Base-by-base conservation (phyloP, 2,888 invertebrate species). In the Strigamia maritima region DNA sequence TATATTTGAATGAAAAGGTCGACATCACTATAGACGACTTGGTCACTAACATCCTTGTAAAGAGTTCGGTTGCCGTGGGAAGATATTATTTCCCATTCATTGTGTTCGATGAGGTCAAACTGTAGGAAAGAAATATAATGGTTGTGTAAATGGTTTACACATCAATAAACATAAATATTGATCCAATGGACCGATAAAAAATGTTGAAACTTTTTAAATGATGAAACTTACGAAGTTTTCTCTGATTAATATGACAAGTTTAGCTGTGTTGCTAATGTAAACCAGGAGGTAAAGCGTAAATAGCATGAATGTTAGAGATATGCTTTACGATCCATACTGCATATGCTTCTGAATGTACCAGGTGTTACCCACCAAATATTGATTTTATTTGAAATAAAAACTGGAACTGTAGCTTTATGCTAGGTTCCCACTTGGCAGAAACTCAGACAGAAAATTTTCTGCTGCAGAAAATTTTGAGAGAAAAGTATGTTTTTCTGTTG, bases 241-340 rank as follows among this genome's bases (percentile, higher is more conserved):
- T 28, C 6, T 31, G 8, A 80, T 81, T 8, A 84, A 79, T n/a
- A n/a, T 78, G 84, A 82, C 75, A 86, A 80, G 75, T 85, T 84
- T 10, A 92, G 86, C 82, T 91, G 89, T 26, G 90, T 88, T 0
- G 89, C 89, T 78, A 88, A 88, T 83, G 91, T 90, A 0, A 90
- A 90, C 90, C 93, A 91, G 0, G 94, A 93, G 0, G 92, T 93
- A 81, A 94, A 89, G 83, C 89, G 89, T 80, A 94, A 86, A 70
- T 85, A 83, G 83, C 92, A 92, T 0, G 84, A 86, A 84, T 94
- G 94, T 8, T 86, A 89, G 0, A 94, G 94, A 94, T 94, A 94
- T 81, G 88, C 87, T 19, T 88, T 86, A 84, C 94, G 90, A 31
- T 79, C 79, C 38, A 90, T 84, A 80, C 91, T 90, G 83, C 91